Conservation (phyloP, 2,888 invertebrate species). For the Drosophila conformis region DNA sequence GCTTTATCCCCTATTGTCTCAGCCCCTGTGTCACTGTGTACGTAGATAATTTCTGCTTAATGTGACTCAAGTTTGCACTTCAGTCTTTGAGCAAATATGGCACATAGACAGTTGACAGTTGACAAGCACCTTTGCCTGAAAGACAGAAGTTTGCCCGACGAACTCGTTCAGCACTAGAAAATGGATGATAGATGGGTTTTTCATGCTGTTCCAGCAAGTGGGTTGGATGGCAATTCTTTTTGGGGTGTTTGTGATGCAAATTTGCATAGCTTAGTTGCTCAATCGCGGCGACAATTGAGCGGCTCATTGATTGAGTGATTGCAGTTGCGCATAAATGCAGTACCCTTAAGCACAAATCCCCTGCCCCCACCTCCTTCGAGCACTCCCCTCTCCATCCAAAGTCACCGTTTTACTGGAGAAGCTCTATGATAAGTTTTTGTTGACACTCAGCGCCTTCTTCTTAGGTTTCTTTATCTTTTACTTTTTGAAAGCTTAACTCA, state of each 20-base stretch:
- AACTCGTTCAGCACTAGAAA: constrained; percentile 38
- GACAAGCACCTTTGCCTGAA: constrained; percentile 56
- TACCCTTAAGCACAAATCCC: constrained; percentile 36
- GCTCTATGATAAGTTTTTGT: constrained; percentile 51
- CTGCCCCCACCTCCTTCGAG: neutral
- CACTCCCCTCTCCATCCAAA: neutral
- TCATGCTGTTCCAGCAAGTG: constrained; percentile 33
- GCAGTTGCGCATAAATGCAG: constrained; percentile 64
- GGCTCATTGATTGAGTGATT: constrained; percentile 77
- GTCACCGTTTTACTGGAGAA: neutral
- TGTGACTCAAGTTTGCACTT: constrained; percentile 75
- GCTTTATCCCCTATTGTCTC: constrained; percentile 2
- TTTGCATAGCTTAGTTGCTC: constrained; percentile 78
- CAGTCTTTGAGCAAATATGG: constrained; percentile 75
- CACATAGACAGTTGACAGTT: constrained; percentile 56
- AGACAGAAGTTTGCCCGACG: constrained; percentile 53
- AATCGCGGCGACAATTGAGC: constrained; percentile 79
- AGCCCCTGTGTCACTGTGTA: constrained; percentile 56
- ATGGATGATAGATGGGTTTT: constrained; percentile 64
- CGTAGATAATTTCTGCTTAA: constrained; percentile 75
- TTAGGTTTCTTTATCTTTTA: constrained; percentile 40
- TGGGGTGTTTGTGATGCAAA: constrained; percentile 40
- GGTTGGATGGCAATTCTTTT: neutral
- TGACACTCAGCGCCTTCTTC: constrained; percentile 68
- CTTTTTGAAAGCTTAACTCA: constrained; percentile 54